Evolutionary conservation across 2,797 vertebrate genomes (phyloP), one percentile per base, ranked within the genome.

Genomic region (Babyrousa celebensis): DNA sequence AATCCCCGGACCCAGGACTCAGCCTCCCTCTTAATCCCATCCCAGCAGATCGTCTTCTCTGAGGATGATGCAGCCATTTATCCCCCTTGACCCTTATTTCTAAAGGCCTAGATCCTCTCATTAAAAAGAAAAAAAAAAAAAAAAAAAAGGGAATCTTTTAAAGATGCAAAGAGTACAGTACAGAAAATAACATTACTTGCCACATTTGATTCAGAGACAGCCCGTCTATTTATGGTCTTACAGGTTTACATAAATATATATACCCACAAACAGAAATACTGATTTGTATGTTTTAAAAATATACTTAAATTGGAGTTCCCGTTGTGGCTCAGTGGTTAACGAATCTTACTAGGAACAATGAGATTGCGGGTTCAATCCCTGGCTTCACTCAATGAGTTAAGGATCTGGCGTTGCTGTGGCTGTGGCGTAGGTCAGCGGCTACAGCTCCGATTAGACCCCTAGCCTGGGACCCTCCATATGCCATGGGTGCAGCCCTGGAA

Each of bases 81-180:
- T 94, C 91, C 72, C 75, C 62, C 25, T 60, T 94, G 97, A 91
- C 74, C 96, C 91, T 97, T 87, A 80, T 96, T 97, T 96, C 56
- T 77, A 94, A 95, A 95, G 85, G 72, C 77, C 74, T 79, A 79
- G 85, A 82, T 82, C 62, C 87, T 62, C 78, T 91, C 62, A 67
- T 71, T 93, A 54, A 68, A 82, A 72, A 71, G 2, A 27, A 60
- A 74, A 67, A 32, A 58, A 5, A 43, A n/a, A n/a, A n/a, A n/a
- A n/a, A n/a, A n/a, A n/a, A 71, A 86, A 78, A 17, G 23, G 5
- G 29, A 91, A 18, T 43, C 21, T 96, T 84, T 75, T 75, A 96
- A 84, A 56, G 29, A 67, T 54, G 54, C 65, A 72, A 89, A 86
- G 94, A 82, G 27, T 18, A 48, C 27, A 91, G 36, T 40, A 86